Conservation (phyloP, 2,113 vertebrate species). For the Spizaetus ornatus region DNA sequence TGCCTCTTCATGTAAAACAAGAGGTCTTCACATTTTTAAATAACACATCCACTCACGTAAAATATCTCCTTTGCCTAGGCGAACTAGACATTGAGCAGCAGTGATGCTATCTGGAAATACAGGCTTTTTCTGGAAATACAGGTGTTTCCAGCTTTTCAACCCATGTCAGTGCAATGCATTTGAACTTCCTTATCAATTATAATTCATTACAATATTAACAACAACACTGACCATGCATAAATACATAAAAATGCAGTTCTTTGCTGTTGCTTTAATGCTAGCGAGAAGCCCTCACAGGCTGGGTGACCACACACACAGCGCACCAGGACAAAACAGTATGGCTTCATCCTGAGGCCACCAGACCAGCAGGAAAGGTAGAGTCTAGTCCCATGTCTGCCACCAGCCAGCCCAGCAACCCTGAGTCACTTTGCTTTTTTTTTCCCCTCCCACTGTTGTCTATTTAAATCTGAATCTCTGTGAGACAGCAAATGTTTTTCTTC, state of each 20-base stretch:
- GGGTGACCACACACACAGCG: not conserved
- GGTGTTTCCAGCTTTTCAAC: not conserved
- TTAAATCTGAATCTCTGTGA: not conserved
- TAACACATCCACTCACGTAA: not conserved
- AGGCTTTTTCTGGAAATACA: not conserved
- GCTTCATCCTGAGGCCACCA: not conserved
- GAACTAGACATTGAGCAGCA: fast-evolving
- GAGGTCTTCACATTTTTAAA: not conserved
- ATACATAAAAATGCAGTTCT: not conserved
- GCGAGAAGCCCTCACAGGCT: fast-evolving
- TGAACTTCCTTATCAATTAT: not conserved
- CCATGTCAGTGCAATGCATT: not conserved
- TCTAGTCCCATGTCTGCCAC: not conserved
- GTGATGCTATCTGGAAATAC: not conserved
- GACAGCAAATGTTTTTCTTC: not conserved
- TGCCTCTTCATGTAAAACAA: not conserved
- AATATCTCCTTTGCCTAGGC: not conserved
- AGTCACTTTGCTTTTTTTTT: not conserved
- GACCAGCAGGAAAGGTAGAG: not conserved
- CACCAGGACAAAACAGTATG: not conserved
- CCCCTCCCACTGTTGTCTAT: not conserved
- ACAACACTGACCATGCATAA: not conserved
- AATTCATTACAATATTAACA: not conserved
- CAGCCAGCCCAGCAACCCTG: not conserved
- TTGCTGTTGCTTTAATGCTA: not conserved